Evolutionary conservation across 2,797 vertebrate species (phyloP).

Genomic region (Phoxinus dragarum): DNA sequence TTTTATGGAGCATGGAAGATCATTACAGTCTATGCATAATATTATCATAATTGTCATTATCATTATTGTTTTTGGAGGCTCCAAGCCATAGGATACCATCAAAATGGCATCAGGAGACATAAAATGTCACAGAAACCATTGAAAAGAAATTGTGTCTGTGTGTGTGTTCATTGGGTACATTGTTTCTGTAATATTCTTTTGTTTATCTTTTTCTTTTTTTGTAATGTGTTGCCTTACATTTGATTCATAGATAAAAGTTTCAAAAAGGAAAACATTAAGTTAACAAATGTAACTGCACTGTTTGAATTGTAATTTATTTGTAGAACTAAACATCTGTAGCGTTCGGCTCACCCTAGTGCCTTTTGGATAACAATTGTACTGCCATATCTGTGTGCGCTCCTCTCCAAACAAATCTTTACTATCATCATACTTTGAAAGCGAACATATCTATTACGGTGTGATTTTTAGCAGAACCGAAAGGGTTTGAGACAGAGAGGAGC

Average conservation of each 20-base stretch:
- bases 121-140: slow-evolving; percentile 81
- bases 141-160: slow-evolving; percentile 69
- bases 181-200: slow-evolving; percentile 82
- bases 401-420: slow-evolving; percentile 75
- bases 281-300: slow-evolving; percentile 99
- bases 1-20: slow-evolving; percentile 80
- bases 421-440: slow-evolving; percentile 69
- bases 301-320: slow-evolving; percentile 99
- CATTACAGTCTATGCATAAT: slow-evolving; percentile 96
- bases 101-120: slow-evolving; percentile 89
- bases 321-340: slow-evolving; percentile 95
- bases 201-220: slow-evolving; percentile 85
- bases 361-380: slow-evolving; percentile 92
- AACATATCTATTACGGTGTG: slow-evolving; percentile 65
- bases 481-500: slow-evolving; percentile 67
- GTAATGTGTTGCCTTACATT: slow-evolving; percentile 95
- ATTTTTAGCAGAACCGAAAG: slow-evolving; percentile 74
- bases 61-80: slow-evolving; percentile 75
- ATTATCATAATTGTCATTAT: slow-evolving; percentile 83
- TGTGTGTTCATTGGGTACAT: slow-evolving; percentile 87
- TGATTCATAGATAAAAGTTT: slow-evolving; percentile 87
- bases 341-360: slow-evolving; percentile 94
- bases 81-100: slow-evolving; percentile 93
- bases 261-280: slow-evolving; percentile 92
- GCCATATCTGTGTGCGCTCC: slow-evolving; percentile 81